Base-by-base conservation (phyloP, 2,113 vertebrate genomes). In the Taurulus bubalis region DNA sequence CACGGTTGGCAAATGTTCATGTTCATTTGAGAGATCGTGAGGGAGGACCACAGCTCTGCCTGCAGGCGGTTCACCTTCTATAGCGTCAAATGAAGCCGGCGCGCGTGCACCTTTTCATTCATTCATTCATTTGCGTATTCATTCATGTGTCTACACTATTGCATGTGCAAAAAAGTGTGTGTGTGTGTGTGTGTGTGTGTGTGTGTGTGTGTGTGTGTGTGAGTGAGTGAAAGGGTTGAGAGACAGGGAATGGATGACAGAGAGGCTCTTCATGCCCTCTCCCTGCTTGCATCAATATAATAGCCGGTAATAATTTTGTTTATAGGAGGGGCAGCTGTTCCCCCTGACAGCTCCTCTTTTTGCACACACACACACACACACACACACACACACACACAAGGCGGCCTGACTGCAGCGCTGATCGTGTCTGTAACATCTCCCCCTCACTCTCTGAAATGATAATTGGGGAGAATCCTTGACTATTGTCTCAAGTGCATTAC, bases 401-500 rank as follows among this genome's bases (percentile, higher is more conserved):
- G 34, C 34, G 34, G 34, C 34, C 1, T 16, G 85, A 87, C 83
- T 85, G 86, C 84, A 14, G 70, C 30, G 71, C 60, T 47, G 60
- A 85, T 80, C 70, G 36, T 24, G 40, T 75, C 68, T 83, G 83
- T 72, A 79, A 64, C 77, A 83, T 76, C 83, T 90, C 85, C 82
- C 71, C 83, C 88, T 87, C 85, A 70, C 59, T 62, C 84, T 93
- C 86, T 94, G 87, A 90, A 85, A 96, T 94, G 79, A 88, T 94
- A 95, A 96, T 93, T 83, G 87, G 83, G 96, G 95, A 96, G 92
- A 96, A 97, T 94, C 95, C 95, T 96, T 95, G 95, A 95, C 97
- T 94, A 98, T 99, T 98, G 97, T 98, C 97, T 97, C 95, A 96
- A 96, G 96, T 95, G 95, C 96, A 96, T 97, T 97, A 96, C 95